phyloP scores from a whole-genome alignment of 2,888 invertebrate genomes.

The Melieria crassipennis region DNA sequence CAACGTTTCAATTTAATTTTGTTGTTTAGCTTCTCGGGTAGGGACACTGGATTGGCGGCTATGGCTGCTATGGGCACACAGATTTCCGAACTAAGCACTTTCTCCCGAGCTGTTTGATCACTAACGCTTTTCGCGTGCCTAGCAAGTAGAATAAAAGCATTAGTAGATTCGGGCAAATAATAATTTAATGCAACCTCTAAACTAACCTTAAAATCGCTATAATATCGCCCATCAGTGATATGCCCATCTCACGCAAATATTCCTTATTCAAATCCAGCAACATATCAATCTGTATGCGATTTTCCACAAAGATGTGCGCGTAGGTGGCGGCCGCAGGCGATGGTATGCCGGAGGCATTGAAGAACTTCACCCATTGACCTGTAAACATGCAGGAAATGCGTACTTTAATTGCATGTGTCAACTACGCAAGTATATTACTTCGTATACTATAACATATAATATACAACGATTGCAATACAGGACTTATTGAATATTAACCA shows the following conservation, averaged over 20 bases:
- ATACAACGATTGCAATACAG: no score
- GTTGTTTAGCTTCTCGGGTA: slow-evolving; percentile 38
- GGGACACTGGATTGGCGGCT: slow-evolving; percentile 55
- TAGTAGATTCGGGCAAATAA: no score
- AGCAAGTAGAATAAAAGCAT: background rate
- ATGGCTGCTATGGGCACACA: slow-evolving; percentile 69
- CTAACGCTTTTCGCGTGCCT: slow-evolving; percentile 72
- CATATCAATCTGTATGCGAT: slow-evolving; percentile 88
- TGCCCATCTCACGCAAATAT: slow-evolving; percentile 88
- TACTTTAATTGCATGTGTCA: background rate
- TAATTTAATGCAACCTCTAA: background rate
- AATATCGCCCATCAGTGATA: slow-evolving; percentile 76
- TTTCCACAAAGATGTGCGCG: slow-evolving; percentile 86
- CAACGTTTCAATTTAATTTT: slow-evolving; percentile 46
- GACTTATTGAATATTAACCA: no score
- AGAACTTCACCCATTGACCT: slow-evolving; percentile 83
- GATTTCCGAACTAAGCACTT: slow-evolving; percentile 66
- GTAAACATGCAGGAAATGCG: background rate
- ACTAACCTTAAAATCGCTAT: slow-evolving; percentile 76
- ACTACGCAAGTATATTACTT: background rate
- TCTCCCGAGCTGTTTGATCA: slow-evolving; percentile 70
- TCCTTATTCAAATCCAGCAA: slow-evolving; percentile 86
- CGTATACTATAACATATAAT: no score
- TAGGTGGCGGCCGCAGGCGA: slow-evolving; percentile 79
- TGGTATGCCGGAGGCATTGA: slow-evolving; percentile 85